A percentile compares a stretch with the other conserved stretches of the same genome.
Evolutionary conservation across 2,888 invertebrate genomes (phyloP).

Genomic region (Mythimna impura): DNA sequence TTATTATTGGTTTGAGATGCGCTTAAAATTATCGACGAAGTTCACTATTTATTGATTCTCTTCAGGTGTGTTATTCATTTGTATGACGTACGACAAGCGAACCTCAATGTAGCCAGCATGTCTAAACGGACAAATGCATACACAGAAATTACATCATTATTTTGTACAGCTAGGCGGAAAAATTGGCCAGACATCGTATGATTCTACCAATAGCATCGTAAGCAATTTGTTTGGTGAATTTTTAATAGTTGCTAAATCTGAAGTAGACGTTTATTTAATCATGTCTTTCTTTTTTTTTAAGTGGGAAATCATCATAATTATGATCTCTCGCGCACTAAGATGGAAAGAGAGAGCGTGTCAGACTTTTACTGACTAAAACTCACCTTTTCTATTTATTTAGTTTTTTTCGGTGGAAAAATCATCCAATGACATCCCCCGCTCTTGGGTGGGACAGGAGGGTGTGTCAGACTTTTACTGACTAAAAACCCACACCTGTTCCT

Average conservation of each 20-base stretch:
- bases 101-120: slow-evolving; percentile 55
- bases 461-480: too few relatives aligned
- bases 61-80: slow-evolving; percentile 42
- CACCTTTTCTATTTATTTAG: too few relatives aligned
- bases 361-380: too few relatives aligned
- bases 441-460: too few relatives aligned
- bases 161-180: slow-evolving; percentile 49
- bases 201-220: slow-evolving; percentile 51
- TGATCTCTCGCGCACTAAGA: too few relatives aligned
- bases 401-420: too few relatives aligned
- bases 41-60: slow-evolving; percentile 31
- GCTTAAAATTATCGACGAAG: slow-evolving; percentile 40
- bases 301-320: too few relatives aligned
- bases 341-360: too few relatives aligned
- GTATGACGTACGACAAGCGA: slow-evolving; percentile 30
- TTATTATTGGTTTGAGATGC: slow-evolving; percentile 42
- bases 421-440: too few relatives aligned
- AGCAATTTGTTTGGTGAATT: slow-evolving; percentile 44
- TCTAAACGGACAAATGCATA: slow-evolving; percentile 60
- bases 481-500: too few relatives aligned
- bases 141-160: slow-evolving; percentile 59
- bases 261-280: neutral
- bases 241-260: slow-evolving; percentile 3
- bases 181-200: slow-evolving; percentile 57
- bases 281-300: neutral